Base-by-base conservation (phyloP, 2,113 vertebrate species). In the Pollachius pollachius region DNA sequence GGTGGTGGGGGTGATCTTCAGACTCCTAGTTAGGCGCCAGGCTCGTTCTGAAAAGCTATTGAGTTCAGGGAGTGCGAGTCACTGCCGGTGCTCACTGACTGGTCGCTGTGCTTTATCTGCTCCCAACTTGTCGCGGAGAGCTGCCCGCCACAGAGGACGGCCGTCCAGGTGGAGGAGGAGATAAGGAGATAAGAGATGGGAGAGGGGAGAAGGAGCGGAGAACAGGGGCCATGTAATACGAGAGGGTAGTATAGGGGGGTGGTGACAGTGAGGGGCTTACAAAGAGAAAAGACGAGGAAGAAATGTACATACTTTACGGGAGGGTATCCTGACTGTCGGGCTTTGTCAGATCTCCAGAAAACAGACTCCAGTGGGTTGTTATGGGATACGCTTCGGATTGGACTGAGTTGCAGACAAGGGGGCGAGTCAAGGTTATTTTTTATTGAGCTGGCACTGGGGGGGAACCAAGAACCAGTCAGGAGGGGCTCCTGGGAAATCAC, bases 31-130 rank as follows among this genome's bases (percentile, higher is more conserved):
- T 48, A 13, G 68, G 64, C 68, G 72, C 62, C 68, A 74, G 52
- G 60, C 71, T 72, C 67, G 74, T 62, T 76, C 72, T 48, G 9
- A 7, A 62, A 75, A 70, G 77, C 68, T 81, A 81, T 80, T 77
- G 75, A 79, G 77, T 82, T 79, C 83, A 83, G 64, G 70, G 61
- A 70, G 52, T 69, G 2, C 1, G 54, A 57, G 61, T 64, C 72
- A 57, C 59, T 70, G 70, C 61, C 69, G 80, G 80, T 72, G 66
- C 67, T 84, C 74, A 41, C 37, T 4, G 37, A 6, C 11, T 48
- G 79, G 68, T 72, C 61, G 21, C 18, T n/a, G 13, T 23, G 1
- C 25, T 75, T 70, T 74, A 84, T 81, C 73, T 76, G n/a, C 56
- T 57, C 8, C 17, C 11, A 9, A 9, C 41, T 48, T 9, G 11